phyloP scores from a whole-genome alignment of 1,140 invertebrate genomes.

The Drosophila leontia region DNA sequence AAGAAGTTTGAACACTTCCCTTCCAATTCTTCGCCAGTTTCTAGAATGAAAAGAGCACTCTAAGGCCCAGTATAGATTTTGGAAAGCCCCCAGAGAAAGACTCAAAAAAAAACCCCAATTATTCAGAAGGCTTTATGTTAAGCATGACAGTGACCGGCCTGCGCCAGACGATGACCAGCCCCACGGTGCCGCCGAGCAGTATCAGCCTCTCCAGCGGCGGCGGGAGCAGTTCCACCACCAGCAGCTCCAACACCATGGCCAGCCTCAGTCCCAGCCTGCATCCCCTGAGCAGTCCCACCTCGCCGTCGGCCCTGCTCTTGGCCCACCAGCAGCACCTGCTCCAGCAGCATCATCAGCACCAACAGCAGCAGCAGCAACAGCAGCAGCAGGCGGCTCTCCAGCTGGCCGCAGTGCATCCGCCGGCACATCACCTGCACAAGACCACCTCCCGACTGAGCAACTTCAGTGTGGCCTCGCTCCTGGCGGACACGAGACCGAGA shows the following conservation, averaged over 20 bases:
- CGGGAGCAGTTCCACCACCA: slow-evolving; percentile 45
- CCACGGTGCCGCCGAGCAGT: slow-evolving; percentile 84
- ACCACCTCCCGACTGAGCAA: slow-evolving; percentile 87
- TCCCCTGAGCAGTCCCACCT: slow-evolving; percentile 73
- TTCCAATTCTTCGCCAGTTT: not conserved
- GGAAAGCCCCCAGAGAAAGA: not conserved
- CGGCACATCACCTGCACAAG: slow-evolving; percentile 83
- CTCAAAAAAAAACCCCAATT: slow-evolving; percentile 10
- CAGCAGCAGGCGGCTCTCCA: slow-evolving; percentile 69
- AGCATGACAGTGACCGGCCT: slow-evolving; percentile 85
- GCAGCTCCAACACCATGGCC: slow-evolving; percentile 38
- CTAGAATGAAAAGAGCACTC: slow-evolving; percentile 1
- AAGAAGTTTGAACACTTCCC: not conserved
- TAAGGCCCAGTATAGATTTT: not conserved
- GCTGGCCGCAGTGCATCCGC: slow-evolving; percentile 68
- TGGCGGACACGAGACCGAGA: slow-evolving; percentile 88
- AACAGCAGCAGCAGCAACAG: slow-evolving; percentile 71
- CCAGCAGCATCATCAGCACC: slow-evolving; percentile 72
- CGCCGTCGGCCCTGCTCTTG: slow-evolving; percentile 86
- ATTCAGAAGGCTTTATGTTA: slow-evolving; percentile 71
- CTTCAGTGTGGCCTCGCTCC: slow-evolving; percentile 89
- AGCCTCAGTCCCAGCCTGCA: slow-evolving; percentile 47
- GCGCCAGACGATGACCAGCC: slow-evolving; percentile 84
- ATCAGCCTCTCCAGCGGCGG: slow-evolving; percentile 59
- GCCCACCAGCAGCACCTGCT: slow-evolving; percentile 86